These are phyloP conservation scores for Epizoanthus stellaris DNA, from an alignment of 92 coral and sea anemone species.

Conservation along the genomic window DNA sequence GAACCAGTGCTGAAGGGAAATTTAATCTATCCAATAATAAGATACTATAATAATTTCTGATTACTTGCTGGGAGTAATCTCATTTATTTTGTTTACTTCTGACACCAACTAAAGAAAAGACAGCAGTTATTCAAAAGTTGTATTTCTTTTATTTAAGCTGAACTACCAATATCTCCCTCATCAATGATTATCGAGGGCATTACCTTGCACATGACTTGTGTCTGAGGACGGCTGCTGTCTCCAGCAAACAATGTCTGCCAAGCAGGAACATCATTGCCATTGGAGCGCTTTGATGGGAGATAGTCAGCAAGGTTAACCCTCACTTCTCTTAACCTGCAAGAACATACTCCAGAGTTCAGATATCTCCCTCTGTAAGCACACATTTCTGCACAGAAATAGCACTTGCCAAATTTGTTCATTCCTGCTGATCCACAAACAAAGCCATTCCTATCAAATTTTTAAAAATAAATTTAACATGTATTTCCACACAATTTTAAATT, in stretches of 20 bases:
- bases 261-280: conserved; percentile 36
- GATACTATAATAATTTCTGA: background rate
- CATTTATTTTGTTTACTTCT: background rate
- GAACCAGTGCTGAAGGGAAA: background rate
- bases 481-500: background rate
- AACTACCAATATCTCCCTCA: background rate
- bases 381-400: background rate
- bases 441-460: background rate
- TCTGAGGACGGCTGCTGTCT: conserved; percentile 27
- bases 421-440: background rate
- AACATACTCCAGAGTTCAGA: conserved; percentile 38
- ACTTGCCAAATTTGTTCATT: background rate
- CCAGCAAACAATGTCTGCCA: conserved; percentile 36
- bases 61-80: background rate
- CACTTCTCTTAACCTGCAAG: conserved; percentile 44
- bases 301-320: conserved; percentile 36
- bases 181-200: conserved; percentile 12
- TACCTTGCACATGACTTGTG: conserved; percentile 21
- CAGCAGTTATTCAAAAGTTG: background rate
- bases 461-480: background rate
- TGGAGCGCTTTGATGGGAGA: conserved; percentile 10
- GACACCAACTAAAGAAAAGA: background rate
- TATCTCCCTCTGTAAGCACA: background rate
- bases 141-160: background rate
- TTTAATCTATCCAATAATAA: too few relatives aligned